phyloP scores from a whole-genome alignment of 2,888 invertebrate species.

The Macropis europaea region DNA sequence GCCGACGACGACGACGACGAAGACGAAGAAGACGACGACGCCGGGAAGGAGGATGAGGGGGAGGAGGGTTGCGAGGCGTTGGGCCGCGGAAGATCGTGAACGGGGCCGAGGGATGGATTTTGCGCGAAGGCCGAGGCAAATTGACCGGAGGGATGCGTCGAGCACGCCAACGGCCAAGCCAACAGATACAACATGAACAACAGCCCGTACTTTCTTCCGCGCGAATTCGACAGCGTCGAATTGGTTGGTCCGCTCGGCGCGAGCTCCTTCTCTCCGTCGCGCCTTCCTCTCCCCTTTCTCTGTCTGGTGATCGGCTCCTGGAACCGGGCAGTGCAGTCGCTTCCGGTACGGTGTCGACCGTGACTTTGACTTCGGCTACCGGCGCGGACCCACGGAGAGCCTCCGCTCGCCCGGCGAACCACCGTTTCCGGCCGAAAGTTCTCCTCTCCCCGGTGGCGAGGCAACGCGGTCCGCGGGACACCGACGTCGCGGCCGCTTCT shows the following conservation, averaged over 20 bases:
- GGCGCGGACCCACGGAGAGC: too few relatives aligned
- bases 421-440: too few relatives aligned
- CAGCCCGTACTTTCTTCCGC: slow-evolving; percentile 57
- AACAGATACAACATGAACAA: slow-evolving; percentile 72
- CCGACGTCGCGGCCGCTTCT: too few relatives aligned
- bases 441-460: too few relatives aligned
- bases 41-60: slow-evolving; percentile 19
- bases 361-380: too few relatives aligned
- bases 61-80: slow-evolving; percentile 39
- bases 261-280: not conserved
- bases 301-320: slow-evolving; percentile 48
- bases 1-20: too few relatives aligned
- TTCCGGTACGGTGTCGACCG: too few relatives aligned
- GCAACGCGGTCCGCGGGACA: too few relatives aligned
- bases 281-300: slow-evolving; percentile 7
- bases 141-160: slow-evolving; percentile 66
- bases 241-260: slow-evolving; percentile 19
- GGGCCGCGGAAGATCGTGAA: slow-evolving; percentile 57
- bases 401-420: too few relatives aligned
- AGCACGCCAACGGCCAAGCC: slow-evolving; percentile 71
- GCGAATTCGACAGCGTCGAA: slow-evolving; percentile 16
- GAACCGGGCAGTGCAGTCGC: slow-evolving; percentile 64
- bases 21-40: slow-evolving; percentile 20
- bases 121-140: slow-evolving; percentile 64
- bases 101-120: slow-evolving; percentile 59